Evolutionary conservation across 2,888 invertebrate species (phyloP).

Genomic region (Meta bourneti): DNA sequence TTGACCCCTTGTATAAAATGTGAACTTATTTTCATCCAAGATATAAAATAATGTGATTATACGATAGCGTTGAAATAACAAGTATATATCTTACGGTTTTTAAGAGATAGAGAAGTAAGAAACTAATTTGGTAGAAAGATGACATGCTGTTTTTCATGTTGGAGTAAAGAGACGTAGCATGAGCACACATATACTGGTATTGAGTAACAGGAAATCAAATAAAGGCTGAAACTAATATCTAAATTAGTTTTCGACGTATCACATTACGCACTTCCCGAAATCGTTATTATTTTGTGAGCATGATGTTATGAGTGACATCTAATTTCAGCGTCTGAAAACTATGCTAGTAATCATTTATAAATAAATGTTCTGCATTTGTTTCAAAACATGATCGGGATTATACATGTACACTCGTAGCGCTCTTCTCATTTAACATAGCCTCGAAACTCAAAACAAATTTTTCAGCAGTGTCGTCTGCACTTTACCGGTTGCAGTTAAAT

Average conservation of each 20-base stretch:
- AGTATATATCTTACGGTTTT: conserved; percentile 36
- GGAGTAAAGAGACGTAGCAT: conserved; percentile 2
- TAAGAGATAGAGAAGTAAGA: conserved; percentile 33
- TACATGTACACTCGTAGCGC: conserved; percentile 3
- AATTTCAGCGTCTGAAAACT: not conserved
- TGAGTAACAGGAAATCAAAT: conserved; percentile 15
- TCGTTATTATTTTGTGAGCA: not conserved
- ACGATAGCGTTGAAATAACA: too few species aligned
- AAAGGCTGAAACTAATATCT: not conserved
- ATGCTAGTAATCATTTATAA: not conserved
- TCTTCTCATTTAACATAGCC: not conserved
- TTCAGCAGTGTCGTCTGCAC: not conserved
- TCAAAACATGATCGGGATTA: not conserved
- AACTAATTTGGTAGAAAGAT: conserved; percentile 27
- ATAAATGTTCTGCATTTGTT: conserved; percentile 2
- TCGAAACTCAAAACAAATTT: conserved; percentile 20
- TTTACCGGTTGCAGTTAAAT: not conserved
- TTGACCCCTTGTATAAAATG: too few species aligned
- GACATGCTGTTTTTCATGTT: conserved; percentile 40
- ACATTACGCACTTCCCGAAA: conserved; percentile 22
- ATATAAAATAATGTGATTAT: too few species aligned
- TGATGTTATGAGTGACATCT: not conserved
- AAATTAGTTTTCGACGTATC: not conserved
- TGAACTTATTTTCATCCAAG: too few species aligned
- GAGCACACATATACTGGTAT: conserved; percentile 32